Evolutionary conservation across 2,888 invertebrate genomes (phyloP).

Genomic region (Oasisia sp.): DNA sequence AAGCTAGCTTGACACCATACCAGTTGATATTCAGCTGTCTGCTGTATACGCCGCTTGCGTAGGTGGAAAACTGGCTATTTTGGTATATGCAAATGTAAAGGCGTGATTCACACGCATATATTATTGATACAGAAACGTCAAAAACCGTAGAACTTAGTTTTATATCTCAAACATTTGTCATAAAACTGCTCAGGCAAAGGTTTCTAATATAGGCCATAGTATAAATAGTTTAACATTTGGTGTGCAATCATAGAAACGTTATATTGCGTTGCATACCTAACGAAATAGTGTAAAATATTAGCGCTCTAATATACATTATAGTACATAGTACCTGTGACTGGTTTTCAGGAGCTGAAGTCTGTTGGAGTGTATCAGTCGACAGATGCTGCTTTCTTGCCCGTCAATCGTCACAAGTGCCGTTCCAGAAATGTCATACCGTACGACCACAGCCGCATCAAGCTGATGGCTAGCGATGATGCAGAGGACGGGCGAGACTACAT

Average conservation of each 20-base stretch:
- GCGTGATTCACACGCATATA: no score
- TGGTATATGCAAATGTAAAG: no score
- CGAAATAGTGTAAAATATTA: background rate
- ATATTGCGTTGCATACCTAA: background rate
- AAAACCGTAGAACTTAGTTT: no score
- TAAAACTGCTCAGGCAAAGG: no score
- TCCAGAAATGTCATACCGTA: slow-evolving; percentile 99
- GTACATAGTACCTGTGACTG: background rate
- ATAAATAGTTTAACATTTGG: no score
- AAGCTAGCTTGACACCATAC: no score
- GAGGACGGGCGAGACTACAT: slow-evolving; percentile 77
- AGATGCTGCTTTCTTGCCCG: slow-evolving; percentile 84
- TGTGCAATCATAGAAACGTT: background rate
- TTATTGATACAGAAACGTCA: no score
- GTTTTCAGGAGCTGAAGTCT: background rate
- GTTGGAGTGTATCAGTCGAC: background rate
- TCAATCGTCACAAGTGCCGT: slow-evolving; percentile 93
- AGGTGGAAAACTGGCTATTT: no score
- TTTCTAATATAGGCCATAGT: no score
- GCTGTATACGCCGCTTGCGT: no score
- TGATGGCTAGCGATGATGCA: background rate
- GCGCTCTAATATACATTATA: background rate
- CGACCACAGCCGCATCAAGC: slow-evolving; percentile 50
- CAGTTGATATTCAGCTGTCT: no score
- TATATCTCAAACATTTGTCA: no score